Evolutionary conservation across 2,797 vertebrate genomes (phyloP).

Genomic region (Pelochelys cantorii): DNA sequence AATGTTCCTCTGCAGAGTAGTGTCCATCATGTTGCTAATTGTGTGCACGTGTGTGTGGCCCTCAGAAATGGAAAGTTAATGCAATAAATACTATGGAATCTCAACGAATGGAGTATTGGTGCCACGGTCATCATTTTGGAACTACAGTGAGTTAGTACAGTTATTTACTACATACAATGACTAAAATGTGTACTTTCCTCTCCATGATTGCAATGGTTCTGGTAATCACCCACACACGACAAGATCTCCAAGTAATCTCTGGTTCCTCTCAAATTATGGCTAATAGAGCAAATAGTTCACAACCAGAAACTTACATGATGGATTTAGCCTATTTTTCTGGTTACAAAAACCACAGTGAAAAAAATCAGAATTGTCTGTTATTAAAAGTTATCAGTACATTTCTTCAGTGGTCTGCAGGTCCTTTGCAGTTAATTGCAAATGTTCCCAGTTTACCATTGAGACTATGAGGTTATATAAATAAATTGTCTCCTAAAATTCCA

Average conservation of each 20-base stretch:
- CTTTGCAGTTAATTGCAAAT: neutral
- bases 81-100: conserved; percentile 29
- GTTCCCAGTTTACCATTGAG: neutral
- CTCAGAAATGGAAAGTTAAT: conserved; percentile 13
- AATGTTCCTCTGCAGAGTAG: neutral
- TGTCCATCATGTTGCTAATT: neutral
- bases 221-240: conserved; percentile 64
- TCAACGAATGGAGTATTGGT: conserved; percentile 45
- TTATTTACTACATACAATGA: conserved; percentile 57
- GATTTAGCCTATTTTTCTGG: conserved; percentile 8
- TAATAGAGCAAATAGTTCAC: conserved; percentile 61
- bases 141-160: conserved; percentile 41
- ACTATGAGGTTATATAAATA: neutral
- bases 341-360: neutral
- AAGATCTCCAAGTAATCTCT: conserved; percentile 66
- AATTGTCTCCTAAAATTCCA: neutral
- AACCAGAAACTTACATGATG: conserved; percentile 41
- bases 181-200: conserved; percentile 63
- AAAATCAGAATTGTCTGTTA: neutral
- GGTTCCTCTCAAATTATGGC: conserved; percentile 51
- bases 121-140: conserved; percentile 72
- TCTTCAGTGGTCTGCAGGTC: neutral
- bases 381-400: neutral
- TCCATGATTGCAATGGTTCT: conserved; percentile 64
- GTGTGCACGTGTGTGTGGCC: neutral